A percentile compares a stretch with the other conserved stretches of the same genome.
Conservation (phyloP, 2,888 invertebrate genomes). For the Synergus umbraculus region DNA sequence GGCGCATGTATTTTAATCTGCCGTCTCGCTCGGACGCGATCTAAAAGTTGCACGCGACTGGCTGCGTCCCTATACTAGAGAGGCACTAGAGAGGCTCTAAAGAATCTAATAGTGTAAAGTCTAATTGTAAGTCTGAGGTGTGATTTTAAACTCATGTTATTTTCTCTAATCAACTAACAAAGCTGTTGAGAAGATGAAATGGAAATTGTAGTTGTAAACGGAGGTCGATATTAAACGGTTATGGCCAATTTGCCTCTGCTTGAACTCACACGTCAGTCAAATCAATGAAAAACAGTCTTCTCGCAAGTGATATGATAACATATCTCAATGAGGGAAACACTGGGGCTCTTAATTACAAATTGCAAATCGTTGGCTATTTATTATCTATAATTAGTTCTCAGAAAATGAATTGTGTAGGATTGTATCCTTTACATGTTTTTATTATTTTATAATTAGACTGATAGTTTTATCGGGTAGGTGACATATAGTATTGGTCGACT, state of each 20-base stretch:
- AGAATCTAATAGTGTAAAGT: neutral
- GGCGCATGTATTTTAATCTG: constrained; percentile 9
- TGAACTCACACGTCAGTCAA: neutral
- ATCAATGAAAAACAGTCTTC: constrained; percentile 4
- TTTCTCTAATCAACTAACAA: neutral
- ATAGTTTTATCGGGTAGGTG: neutral
- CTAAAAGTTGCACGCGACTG: constrained; percentile 6
- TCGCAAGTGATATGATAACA: neutral
- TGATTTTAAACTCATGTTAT: neutral
- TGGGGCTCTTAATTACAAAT: neutral
- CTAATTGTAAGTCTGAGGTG: neutral
- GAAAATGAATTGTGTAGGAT: neutral
- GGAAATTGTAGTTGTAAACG: neutral
- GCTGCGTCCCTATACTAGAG: neutral
- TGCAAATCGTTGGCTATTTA: neutral
- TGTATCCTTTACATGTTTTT: neutral
- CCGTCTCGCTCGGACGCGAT: constrained; percentile 14
- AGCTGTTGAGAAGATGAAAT: neutral
- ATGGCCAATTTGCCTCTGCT: neutral
- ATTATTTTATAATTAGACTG: neutral
- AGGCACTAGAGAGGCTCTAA: neutral
- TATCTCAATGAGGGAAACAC: constrained; percentile 5
- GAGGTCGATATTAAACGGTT: neutral
- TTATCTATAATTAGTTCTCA: neutral
- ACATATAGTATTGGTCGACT: neutral